phyloP scores from a whole-genome alignment of 2,888 invertebrate species.

The Thysanoteuthis rhombus region DNA sequence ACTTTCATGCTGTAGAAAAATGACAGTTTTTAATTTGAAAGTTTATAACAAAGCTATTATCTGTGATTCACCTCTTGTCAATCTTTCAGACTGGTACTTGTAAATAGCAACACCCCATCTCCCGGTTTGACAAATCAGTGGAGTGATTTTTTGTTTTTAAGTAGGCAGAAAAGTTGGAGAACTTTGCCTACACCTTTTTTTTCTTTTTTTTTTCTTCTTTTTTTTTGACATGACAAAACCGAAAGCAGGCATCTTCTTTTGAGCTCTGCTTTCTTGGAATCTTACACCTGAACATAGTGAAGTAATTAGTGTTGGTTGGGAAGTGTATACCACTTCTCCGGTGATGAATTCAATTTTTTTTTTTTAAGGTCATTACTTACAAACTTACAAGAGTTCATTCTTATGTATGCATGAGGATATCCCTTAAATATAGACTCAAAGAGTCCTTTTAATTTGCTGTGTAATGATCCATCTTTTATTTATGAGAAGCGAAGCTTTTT shows the following conservation, averaged over 20 bases:
- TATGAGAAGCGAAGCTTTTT: not conserved
- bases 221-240: not conserved
- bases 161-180: not conserved
- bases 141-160: not conserved
- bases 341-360: not conserved
- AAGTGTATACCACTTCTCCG: not conserved
- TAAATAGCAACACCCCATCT: not conserved
- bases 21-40: not conserved
- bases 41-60: not conserved
- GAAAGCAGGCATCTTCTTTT: not conserved
- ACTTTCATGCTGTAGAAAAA: not conserved
- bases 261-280: not conserved
- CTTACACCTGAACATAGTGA: not conserved
- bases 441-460: not conserved
- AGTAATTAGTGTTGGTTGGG: not conserved
- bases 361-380: not conserved
- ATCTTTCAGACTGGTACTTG: not conserved
- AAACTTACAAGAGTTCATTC: not conserved
- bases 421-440: not conserved
- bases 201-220: not conserved
- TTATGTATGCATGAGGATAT: not conserved
- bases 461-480: conserved; percentile 12
- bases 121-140: not conserved
- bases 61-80: not conserved
- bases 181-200: not conserved